Evolutionary conservation across 2,888 invertebrate genomes (phyloP), one percentile per base, ranked within the genome.

Genomic region (Seladonia tumulorum): DNA sequence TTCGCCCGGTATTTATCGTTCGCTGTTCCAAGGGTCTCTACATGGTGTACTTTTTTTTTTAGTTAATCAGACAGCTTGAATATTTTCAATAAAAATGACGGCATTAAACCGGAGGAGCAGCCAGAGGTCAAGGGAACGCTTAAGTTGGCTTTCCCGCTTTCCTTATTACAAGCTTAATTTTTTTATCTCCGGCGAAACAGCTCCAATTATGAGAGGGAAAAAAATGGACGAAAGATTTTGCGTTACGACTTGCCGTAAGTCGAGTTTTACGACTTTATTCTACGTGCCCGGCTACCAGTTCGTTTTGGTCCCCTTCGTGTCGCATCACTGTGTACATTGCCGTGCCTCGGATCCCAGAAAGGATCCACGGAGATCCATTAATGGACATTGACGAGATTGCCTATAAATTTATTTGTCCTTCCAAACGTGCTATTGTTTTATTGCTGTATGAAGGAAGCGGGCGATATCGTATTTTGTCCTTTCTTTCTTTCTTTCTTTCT

Each of bases 221-320:
- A 82, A 86, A 81, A 83, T 83, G 88, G 82, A 76, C 68, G 90
- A 88, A 87, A 85, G 82, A 88, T 75, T 82, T 77, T 79, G 87
- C 89, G 92, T 93, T 93, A 94, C 93, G 93, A 92, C 92, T 91
- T 84, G 93, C 92, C 93, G 93, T 94, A 93, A 94, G 93, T 91
- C 91, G 93, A 89, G 88, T 92, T 94, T 94, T 94, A 94, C 93
- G 93, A 93, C 93, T 93, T 94, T 93, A 94, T 93, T 91, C 93
- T 93, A 93, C 93, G 93, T 93, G 93, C 92, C 90, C 89, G 76
- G 83, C 88, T 87, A 89, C 89, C 91, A 88, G 91, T 92, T 88
- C 89, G 81, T 89, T 57, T 29, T 82, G n/a, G 63, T 60, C 22
- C 63, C 75, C 75, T 70, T 79, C 60, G 76, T 87, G 73, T 85